These are phyloP conservation scores for Idaea straminata DNA, from an alignment of 2,888 invertebrate genomes.

Conservation along the genomic window DNA sequence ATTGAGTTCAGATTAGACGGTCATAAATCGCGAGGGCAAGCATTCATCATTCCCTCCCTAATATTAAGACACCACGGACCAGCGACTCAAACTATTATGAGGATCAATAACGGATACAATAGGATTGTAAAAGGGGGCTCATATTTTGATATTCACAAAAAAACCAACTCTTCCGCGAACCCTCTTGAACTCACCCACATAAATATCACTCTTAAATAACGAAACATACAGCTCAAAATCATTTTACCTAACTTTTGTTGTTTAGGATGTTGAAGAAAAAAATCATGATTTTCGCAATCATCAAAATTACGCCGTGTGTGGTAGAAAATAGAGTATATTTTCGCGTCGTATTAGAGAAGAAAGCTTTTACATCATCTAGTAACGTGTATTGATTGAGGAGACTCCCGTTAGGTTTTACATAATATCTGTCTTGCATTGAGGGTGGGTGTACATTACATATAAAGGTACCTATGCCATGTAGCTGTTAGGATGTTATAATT, in stretches of 20 bases:
- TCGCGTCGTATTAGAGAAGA: constrained; percentile 42
- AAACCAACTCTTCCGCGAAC: constrained; percentile 73
- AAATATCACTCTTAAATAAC: constrained; percentile 36
- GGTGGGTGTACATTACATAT: constrained; percentile 57
- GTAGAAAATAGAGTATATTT: constrained; percentile 40
- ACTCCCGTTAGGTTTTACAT: constrained; percentile 78
- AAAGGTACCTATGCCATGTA: constrained; percentile 30
- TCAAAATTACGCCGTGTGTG: constrained; percentile 39
- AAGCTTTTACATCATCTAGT: constrained; percentile 76
- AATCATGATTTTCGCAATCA: constrained; percentile 35
- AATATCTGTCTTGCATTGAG: constrained; percentile 72
- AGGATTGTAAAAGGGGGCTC: constrained; percentile 78
- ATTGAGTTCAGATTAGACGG: constrained; percentile 21
- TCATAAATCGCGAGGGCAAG: constrained; percentile 40
- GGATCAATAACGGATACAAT: constrained; percentile 79
- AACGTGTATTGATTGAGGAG: constrained; percentile 79
- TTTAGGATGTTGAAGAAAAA: constrained; percentile 62
- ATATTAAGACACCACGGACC: constrained; percentile 70
- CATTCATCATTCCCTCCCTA: constrained; percentile 65
- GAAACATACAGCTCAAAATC: constrained; percentile 50
- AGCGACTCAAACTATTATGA: constrained; percentile 73
- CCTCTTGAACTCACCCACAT: constrained; percentile 38
- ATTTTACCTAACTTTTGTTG: constrained; percentile 58
- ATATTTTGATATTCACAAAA: constrained; percentile 79
- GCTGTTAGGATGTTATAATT: constrained; percentile 41